Base-by-base conservation (phyloP, 1,140 invertebrate genomes). In the Drosophila virilis region DNA sequence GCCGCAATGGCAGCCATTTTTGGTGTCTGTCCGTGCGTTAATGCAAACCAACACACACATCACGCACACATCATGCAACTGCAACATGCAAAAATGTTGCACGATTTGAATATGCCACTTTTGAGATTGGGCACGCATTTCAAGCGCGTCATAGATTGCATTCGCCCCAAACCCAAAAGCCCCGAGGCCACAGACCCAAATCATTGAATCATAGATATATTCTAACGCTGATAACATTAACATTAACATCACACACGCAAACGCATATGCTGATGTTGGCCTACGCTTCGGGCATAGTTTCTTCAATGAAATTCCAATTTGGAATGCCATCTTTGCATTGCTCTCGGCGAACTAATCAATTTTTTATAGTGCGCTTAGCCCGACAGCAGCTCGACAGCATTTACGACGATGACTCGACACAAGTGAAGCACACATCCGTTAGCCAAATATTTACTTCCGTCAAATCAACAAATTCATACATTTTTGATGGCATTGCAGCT, bases 381-480 rank as follows among this genome's bases (percentile, higher is more conserved):
- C 17, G 51, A 40, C 33, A 15, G 37, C 40, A 40, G 15, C 48
- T 42, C 22, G 38, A 32, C 52, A 35, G 62, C 37, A 33, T 28
- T 51, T 40, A 33, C 46, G 45, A 51, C 38, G 48, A 55, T 57
- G 57, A 57, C 59, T 51, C 28, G n/a, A 43, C 61, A 48, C 61
- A 61, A 62, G 45, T 70, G 43, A 28, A 59, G 51, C 38, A 65
- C 64, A 59, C 64, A 74, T 55, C 22, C 69, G 57, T 62, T 72
- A 69, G 76, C 59, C 80, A 83, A 83, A 83, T 83, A 76, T 83
- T 83, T 83, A 81, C 80, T 83, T 83, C 80, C 80, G 80, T 83
- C 80, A 83, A 84, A 83, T 83, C 80, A 83, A 83, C 80, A 83
- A 83, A 83, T 83, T 76, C 80, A 83, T 83, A 79, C 76, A 83